These are phyloP conservation scores for Andinoacara biseriatus DNA, from an alignment of 2,113 vertebrate species.

Conservation along the genomic window DNA sequence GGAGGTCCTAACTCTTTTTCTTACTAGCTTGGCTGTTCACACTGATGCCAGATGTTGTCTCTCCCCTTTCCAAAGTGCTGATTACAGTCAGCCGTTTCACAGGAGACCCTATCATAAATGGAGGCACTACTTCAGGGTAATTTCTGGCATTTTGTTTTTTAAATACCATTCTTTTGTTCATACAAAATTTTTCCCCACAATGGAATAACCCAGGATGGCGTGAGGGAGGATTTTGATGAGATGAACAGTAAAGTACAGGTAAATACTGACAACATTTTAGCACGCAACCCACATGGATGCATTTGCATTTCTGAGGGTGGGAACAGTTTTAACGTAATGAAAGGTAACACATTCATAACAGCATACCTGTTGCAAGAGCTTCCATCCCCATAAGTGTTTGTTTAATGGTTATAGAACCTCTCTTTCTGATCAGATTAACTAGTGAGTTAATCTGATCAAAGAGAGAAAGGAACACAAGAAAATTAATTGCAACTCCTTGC, in stretches of 20 bases:
- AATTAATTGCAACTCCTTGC: slow-evolving; percentile 41
- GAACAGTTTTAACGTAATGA: background rate
- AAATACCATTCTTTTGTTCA: slow-evolving; percentile 7
- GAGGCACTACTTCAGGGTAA: slow-evolving; percentile 40
- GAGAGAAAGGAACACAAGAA: slow-evolving; percentile 1
- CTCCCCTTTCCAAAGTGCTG: slow-evolving; percentile 39
- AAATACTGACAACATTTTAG: background rate
- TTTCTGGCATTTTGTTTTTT: slow-evolving; percentile 14
- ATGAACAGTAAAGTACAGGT: background rate
- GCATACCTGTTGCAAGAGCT: background rate
- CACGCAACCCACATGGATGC: background rate
- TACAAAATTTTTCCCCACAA: slow-evolving; percentile 1
- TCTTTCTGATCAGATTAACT: slow-evolving; percentile 1
- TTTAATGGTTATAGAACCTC: slow-evolving; percentile 23
- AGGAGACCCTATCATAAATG: slow-evolving; percentile 52
- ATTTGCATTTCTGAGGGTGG: background rate
- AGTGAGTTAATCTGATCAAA: slow-evolving; percentile 40
- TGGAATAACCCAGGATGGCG: slow-evolving; percentile 9
- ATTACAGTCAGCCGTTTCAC: slow-evolving; percentile 60
- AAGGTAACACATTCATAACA: slow-evolving; percentile 6
- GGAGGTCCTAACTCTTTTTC: background rate
- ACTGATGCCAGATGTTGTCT: slow-evolving; percentile 45
- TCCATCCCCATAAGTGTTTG: background rate
- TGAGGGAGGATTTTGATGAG: background rate
- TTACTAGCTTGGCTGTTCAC: slow-evolving; percentile 15